Evolutionary conservation across 2,797 vertebrate genomes (phyloP).

Genomic region (Dryobates pubescens): DNA sequence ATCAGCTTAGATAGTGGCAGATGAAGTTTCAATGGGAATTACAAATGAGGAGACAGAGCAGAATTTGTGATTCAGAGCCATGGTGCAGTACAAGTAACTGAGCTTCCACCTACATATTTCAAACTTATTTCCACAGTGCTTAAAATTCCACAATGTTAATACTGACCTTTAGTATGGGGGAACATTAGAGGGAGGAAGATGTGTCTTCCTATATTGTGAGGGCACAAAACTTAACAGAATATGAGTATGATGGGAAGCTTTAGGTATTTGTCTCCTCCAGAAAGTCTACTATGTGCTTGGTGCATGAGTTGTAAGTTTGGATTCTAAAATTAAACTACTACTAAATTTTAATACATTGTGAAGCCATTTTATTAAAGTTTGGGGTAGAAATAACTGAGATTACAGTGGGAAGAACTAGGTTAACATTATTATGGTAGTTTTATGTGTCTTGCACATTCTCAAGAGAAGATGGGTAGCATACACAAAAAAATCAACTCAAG

Average conservation of each 20-base stretch:
- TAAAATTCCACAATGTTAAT: slow-evolving; percentile 34
- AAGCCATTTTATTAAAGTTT: neutral
- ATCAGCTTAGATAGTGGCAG: slow-evolving; percentile 10
- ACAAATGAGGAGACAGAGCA: slow-evolving; percentile 30
- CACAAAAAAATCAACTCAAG: neutral
- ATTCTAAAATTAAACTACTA: neutral
- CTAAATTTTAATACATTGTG: neutral
- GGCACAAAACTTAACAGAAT: neutral
- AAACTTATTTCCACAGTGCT: slow-evolving; percentile 10
- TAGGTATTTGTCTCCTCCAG: neutral
- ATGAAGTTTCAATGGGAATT: slow-evolving; percentile 53
- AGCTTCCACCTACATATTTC: slow-evolving; percentile 14
- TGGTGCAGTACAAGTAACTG: neutral
- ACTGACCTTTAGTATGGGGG: neutral
- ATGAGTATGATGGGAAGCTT: neutral
- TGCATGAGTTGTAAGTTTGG: neutral
- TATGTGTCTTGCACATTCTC: neutral
- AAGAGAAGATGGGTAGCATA: neutral
- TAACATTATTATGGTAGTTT: neutral
- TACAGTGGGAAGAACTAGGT: neutral
- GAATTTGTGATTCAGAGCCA: slow-evolving; percentile 44
- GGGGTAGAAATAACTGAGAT: neutral
- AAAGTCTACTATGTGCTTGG: neutral
- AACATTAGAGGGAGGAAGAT: neutral
- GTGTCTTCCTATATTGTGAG: neutral